Conservation (phyloP, 2,888 invertebrate species). For the Cybosia mesomella region DNA sequence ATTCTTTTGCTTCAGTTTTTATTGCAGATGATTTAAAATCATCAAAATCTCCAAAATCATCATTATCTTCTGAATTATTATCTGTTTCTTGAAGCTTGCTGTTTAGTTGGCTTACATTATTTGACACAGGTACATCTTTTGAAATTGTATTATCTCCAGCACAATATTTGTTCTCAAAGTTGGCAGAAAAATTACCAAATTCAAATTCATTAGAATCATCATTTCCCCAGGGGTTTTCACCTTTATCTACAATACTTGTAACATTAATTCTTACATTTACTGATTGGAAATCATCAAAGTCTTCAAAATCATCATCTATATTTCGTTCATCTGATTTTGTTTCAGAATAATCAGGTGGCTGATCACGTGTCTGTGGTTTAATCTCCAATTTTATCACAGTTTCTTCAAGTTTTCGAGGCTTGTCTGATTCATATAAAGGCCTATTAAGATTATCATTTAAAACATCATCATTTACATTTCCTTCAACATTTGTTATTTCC, state of each 20-base stretch:
- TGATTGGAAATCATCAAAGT: conserved; percentile 85
- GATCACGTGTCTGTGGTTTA: conserved; percentile 15
- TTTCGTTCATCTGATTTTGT: conserved; percentile 31
- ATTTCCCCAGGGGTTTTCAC: conserved; percentile 76
- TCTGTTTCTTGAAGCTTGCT: conserved; percentile 39
- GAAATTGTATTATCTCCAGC: neutral
- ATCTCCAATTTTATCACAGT: conserved; percentile 4
- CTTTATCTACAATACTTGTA: conserved; percentile 54
- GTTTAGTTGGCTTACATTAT: conserved; percentile 28
- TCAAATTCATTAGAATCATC: conserved; percentile 56
- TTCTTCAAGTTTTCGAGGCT: conserved; percentile 18
- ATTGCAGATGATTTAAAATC: conserved; percentile 76
- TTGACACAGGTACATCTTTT: conserved; percentile 26
- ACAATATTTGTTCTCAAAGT: conserved; percentile 59
- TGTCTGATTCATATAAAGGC: conserved; percentile 12
- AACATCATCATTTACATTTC: conserved; percentile 13
- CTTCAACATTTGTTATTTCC: conserved; percentile 16
- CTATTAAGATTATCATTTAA: conserved; percentile 12
- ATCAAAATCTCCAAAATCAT: conserved; percentile 88
- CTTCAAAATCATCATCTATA: conserved; percentile 79
- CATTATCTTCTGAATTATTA: conserved; percentile 64
- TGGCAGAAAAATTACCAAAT: conserved; percentile 76
- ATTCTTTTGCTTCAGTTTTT: conserved; percentile 39
- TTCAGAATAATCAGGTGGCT: conserved; percentile 17
- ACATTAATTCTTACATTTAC: conserved; percentile 55